Evolutionary conservation across 2,797 vertebrate genomes (phyloP), one percentile per base, ranked within the genome.

Genomic region (Leptatherina wallacei): DNA sequence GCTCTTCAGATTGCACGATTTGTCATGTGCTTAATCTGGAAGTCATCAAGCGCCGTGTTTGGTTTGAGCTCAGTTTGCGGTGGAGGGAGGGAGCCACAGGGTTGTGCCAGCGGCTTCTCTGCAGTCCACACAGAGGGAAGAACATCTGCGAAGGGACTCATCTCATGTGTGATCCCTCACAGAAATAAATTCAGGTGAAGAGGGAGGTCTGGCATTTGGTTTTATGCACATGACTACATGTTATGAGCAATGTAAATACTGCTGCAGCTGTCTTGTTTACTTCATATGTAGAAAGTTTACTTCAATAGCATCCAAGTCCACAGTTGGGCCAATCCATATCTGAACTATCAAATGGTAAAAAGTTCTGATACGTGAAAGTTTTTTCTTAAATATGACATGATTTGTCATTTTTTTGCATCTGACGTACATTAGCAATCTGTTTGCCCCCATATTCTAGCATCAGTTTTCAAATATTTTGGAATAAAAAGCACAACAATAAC

Each of bases 21-120:
- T 75, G 80, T 86, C 85, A 81, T 77, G 79, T 70, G 81, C 70
- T 73, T 83, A 86, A 91, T 92, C 92, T 93, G 91, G 91, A 92
- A 94, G 80, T 86, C 87, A 92, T 92, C 86, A 89, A 36, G 67
- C 30, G 10, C 66, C 47, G 71, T 83, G 87, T 88, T 89, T 85
- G 64, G 81, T 83, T 80, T 75, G 73, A 85, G 80, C 24, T 52
- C 14, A 58, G 77, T 60, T 52, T 65, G 60, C 30, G 71, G 71
- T 82, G 84, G 69, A 80, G 75, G 77, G 72, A 66, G 68, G 71
- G 68, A 78, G 85, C 74, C 74, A 61, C 70, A 14, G 73, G 77
- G 78, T 24, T 69, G 78, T 69, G 83, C 81, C 72, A 85, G 74
- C 81, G 71, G 74, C 67, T 73, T 65, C 61, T 77, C 76, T 83